Evolutionary conservation across 2,797 vertebrate species (phyloP).

Genomic region (Dermochelys coriacea): DNA sequence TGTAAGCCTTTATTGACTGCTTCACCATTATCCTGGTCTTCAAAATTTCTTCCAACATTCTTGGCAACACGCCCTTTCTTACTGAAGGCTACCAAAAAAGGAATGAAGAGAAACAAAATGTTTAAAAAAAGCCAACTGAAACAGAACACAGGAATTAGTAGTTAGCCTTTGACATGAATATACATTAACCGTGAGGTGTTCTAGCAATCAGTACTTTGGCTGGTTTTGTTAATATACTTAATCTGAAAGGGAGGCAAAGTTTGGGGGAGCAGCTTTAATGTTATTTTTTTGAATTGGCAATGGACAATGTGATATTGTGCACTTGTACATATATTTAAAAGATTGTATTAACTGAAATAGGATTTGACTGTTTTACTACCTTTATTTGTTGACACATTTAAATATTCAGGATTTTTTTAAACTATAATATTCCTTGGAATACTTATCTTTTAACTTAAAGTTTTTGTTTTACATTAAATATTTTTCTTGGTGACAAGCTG

Average conservation of each 20-base stretch:
- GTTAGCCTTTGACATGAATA: neutral
- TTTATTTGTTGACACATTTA: neutral
- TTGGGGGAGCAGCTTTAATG: neutral
- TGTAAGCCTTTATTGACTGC: slow-evolving; percentile 92
- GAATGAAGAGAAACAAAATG: slow-evolving; percentile 5
- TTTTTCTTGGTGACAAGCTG: neutral
- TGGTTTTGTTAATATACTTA: neutral
- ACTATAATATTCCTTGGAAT: neutral
- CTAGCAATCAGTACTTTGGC: neutral
- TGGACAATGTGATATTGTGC: neutral
- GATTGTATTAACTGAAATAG: neutral
- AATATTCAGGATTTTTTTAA: neutral
- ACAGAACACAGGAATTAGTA: neutral
- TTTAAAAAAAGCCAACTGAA: neutral
- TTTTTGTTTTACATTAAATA: neutral
- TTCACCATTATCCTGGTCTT: slow-evolving; percentile 97
- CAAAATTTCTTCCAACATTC: slow-evolving; percentile 97
- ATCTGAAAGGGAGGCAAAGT: neutral
- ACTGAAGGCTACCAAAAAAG: slow-evolving; percentile 86
- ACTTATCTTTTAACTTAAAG: neutral
- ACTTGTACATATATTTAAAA: neutral
- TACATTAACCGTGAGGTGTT: slow-evolving; percentile 28
- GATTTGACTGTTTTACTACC: neutral
- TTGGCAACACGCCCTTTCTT: slow-evolving; percentile 93
- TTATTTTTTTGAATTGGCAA: slow-evolving; percentile 5